Percentiles rank a stretch among this genome's conserved stretches.
Conservation (phyloP, 2,113 vertebrate species). For the Cyprinodon tularosa region DNA sequence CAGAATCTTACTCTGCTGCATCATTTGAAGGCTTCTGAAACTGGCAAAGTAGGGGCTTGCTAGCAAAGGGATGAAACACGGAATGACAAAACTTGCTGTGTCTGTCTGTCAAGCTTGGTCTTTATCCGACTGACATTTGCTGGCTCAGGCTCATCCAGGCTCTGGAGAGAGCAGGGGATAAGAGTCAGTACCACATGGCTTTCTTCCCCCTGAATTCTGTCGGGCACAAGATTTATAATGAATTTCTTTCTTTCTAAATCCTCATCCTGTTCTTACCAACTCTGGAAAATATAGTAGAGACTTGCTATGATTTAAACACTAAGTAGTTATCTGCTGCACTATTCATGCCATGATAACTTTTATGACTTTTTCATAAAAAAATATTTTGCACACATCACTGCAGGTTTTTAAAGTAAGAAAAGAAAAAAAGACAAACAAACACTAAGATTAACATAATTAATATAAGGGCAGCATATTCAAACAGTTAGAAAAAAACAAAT, state of each 20-base stretch:
- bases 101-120: constrained; percentile 73
- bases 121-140: constrained; percentile 79
- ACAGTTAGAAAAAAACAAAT: no score
- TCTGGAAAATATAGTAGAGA: constrained; percentile 57
- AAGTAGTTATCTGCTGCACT: not conserved
- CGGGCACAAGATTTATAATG: constrained; percentile 50
- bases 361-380: not conserved
- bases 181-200: constrained; percentile 74
- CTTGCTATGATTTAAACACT: not conserved
- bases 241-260: constrained; percentile 30
- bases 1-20: constrained; percentile 43
- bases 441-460: no score
- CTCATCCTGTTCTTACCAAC: constrained; percentile 56
- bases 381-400: no score
- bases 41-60: constrained; percentile 65
- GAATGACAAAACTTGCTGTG: constrained; percentile 74
- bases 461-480: no score
- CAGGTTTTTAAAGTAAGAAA: no score
- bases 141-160: constrained; percentile 71
- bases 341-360: not conserved
- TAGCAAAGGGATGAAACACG: constrained; percentile 73
- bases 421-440: no score
- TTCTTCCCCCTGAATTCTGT: constrained; percentile 58
- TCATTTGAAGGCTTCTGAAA: constrained; percentile 61
- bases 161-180: constrained; percentile 69